Base-by-base conservation (phyloP, 2,113 vertebrate species). In the Oxyura jamaicensis region DNA sequence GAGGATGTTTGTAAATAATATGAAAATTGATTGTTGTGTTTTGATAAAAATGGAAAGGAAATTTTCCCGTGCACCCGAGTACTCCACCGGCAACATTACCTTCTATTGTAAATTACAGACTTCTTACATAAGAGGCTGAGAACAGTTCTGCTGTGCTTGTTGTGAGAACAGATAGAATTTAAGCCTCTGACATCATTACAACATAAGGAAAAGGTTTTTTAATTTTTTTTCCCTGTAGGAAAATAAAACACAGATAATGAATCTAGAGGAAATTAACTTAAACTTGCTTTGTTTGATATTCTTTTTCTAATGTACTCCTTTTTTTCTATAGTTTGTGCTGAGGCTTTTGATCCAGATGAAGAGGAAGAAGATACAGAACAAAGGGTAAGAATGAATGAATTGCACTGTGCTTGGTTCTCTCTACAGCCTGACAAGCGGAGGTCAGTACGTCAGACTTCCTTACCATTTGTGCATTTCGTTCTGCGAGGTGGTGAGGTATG, bases 301-400 rank as follows among this genome's bases (percentile, higher is more conserved):
- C 36, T 68, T 90, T 77, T 79, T 88, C 62, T 85, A 71, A 71
- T 88, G 31, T 76, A 44, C 5, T 69, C 26, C 78, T 73, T 95
- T 80, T 80, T 81, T 96, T 82, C 78, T 78, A 94, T 13, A 99
- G 99, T 99, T 86, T 99, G 99, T 98, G 99, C 99, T 35, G 99
- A 99, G 97, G 98, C 99, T 33, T 99, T 98, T 93, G 99, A 99
- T 95, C 99, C 99, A 96, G 99, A 99, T 91, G 99, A 99, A 2
- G 99, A 99, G 33, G 99, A 99, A 3, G 99, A 99, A 93, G 99
- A 99, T 94, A 98, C 98, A n/a, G 99, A 99, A 91, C 99, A 99
- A 95, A 98, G 98, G 98, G 98, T 99, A 97, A 98, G 96, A 92
- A 48, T 39, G 46, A 66, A 46, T 31, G 58, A 73, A 50, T 62